Conservation (phyloP, 2,113 vertebrate genomes). For the Paratilapia polleni region DNA sequence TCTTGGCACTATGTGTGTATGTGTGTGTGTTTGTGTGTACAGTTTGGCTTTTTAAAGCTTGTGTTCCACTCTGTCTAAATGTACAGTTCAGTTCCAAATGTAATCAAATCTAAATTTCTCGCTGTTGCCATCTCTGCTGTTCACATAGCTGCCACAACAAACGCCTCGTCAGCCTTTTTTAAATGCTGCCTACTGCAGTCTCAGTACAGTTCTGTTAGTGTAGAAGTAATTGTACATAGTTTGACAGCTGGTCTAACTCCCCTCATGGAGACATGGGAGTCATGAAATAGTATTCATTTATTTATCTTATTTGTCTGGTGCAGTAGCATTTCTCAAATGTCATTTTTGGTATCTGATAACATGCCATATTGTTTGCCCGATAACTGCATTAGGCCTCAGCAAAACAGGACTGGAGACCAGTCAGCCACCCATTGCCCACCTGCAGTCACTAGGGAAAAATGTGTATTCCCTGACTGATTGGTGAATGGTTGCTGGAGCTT, state of each 20-base stretch:
- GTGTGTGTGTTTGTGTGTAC: not conserved
- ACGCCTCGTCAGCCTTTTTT: conserved; percentile 19
- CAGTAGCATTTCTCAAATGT: not conserved
- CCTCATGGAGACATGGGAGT: not conserved
- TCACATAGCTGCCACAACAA: conserved; percentile 1
- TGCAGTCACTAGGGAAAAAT: too few species aligned
- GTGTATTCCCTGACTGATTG: too few species aligned
- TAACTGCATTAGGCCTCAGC: not conserved
- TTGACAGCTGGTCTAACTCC: not conserved
- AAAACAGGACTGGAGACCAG: too few species aligned
- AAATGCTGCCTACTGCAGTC: not conserved
- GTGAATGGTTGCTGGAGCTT: too few species aligned
- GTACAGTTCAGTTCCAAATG: conserved; percentile 27
- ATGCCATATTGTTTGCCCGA: not conserved
- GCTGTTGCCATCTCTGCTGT: not conserved
- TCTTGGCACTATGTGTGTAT: not conserved
- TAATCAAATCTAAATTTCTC: conserved; percentile 39
- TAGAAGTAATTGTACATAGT: not conserved
- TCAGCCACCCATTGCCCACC: too few species aligned
- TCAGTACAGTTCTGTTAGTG: not conserved
- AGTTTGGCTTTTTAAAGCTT: conserved; percentile 17
- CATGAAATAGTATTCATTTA: not conserved
- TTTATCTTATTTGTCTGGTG: not conserved
- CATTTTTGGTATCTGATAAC: not conserved
- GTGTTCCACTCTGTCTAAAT: conserved; percentile 7